Evolutionary conservation across 2,888 invertebrate species (phyloP).

Genomic region (Anthophora plumipes): DNA sequence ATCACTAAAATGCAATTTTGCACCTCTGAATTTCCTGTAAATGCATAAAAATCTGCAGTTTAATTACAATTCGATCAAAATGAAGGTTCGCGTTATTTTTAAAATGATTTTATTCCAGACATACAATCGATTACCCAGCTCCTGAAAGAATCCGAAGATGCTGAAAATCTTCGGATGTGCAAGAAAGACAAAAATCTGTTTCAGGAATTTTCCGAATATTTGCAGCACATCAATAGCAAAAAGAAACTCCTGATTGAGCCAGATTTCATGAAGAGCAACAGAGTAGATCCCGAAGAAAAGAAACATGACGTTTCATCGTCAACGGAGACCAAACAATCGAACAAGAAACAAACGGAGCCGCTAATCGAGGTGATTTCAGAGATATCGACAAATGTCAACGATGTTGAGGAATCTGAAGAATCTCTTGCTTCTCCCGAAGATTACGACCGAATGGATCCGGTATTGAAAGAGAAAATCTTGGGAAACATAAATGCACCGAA

Average conservation of each 20-base stretch:
- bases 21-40: too few species aligned
- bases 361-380: conserved; percentile 56
- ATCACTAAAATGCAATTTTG: too few species aligned
- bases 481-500: conserved; percentile 58
- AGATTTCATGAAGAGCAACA: conserved; percentile 38
- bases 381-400: conserved; percentile 1
- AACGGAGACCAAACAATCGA: conserved; percentile 42
- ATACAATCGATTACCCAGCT: conserved; percentile 38
- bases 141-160: conserved; percentile 15
- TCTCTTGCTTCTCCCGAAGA: conserved; percentile 10
- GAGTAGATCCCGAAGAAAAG: conserved; percentile 18
- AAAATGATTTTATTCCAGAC: conserved; percentile 32
- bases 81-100: too few species aligned
- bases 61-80: too few species aligned
- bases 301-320: conserved; percentile 34
- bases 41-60: too few species aligned
- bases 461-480: conserved; percentile 57
- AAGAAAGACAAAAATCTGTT: conserved; percentile 18
- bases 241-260: conserved; percentile 60
- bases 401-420: conserved; percentile 8
- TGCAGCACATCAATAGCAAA: conserved; percentile 37
- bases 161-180: not conserved
- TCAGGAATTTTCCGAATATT: conserved; percentile 58
- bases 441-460: conserved; percentile 42
- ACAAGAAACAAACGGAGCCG: conserved; percentile 31